phyloP scores from a whole-genome alignment of 2,888 invertebrate genomes.

The Zaprionus obscuricornis region DNA sequence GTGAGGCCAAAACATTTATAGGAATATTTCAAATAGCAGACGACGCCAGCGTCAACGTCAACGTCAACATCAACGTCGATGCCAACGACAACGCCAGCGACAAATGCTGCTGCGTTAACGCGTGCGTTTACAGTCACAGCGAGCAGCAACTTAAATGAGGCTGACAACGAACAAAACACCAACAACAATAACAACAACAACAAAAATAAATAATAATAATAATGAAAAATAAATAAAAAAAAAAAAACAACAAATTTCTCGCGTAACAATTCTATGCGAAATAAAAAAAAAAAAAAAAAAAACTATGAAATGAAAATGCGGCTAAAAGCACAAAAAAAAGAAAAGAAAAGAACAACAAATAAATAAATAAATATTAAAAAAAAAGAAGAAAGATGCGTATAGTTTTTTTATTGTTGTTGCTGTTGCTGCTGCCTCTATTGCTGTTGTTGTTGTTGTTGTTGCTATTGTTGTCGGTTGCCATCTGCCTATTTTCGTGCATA shows the following conservation, averaged over 20 bases:
- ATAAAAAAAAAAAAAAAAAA: conserved; percentile 23
- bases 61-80: conserved; percentile 10
- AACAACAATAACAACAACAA: conserved; percentile 25
- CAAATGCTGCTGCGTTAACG: too few species aligned
- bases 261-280: conserved; percentile 24
- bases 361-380: conserved; percentile 18
- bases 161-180: conserved; percentile 48
- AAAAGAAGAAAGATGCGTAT: conserved; percentile 3
- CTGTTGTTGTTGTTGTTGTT: conserved; percentile 21
- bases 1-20: conserved; percentile 74
- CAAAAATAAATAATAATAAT: too few species aligned
- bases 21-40: conserved; percentile 74
- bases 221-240: neutral
- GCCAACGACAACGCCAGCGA: neutral
- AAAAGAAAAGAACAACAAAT: neutral
- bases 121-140: too few species aligned
- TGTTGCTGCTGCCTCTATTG: conserved; percentile 17
- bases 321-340: conserved; percentile 31
- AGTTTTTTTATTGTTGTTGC: conserved; percentile 4
- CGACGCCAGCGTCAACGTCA: conserved; percentile 22
- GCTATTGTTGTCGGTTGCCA: conserved; percentile 42
- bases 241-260: conserved; percentile 29
- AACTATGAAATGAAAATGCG: conserved; percentile 47
- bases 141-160: conserved; percentile 66
- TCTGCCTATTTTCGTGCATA: conserved; percentile 62